phyloP scores from a whole-genome alignment of 2,888 invertebrate species.

The Elmis aenea region DNA sequence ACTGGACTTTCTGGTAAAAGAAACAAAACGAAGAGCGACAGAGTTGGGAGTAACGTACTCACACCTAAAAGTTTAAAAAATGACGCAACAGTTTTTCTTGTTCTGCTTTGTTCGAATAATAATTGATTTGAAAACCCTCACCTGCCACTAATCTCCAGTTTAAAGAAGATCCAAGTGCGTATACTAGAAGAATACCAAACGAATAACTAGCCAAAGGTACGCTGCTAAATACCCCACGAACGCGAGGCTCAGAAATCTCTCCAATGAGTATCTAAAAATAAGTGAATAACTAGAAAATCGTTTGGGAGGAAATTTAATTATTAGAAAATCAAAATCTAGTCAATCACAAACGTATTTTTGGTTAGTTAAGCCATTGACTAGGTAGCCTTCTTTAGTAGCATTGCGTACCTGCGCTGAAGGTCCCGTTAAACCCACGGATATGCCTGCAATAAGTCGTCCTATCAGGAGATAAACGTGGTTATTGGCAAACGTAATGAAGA shows the following conservation, averaged over 20 bases:
- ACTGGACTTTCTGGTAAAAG: conserved; percentile 71
- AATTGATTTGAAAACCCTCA: conserved; percentile 16
- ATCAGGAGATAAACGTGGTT: conserved; percentile 55
- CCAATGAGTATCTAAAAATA: conserved; percentile 64
- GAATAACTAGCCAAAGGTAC: conserved; percentile 71
- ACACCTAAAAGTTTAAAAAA: conserved; percentile 52
- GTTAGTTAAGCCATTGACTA: too few species aligned
- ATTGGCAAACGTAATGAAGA: conserved; percentile 54
- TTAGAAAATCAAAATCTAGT: too few species aligned
- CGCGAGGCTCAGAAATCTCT: conserved; percentile 68
- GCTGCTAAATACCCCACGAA: conserved; percentile 66
- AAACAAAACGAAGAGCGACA: conserved; percentile 57
- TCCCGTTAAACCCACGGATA: conserved; percentile 67
- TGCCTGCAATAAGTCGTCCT: conserved; percentile 65
- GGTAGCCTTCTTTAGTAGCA: too few species aligned
- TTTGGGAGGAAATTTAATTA: too few species aligned
- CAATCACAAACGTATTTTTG: too few species aligned
- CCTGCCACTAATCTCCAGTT: conserved; percentile 67
- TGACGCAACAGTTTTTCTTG: too few species aligned
- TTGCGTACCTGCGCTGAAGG: conserved; percentile 75
- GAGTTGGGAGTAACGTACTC: conserved; percentile 52
- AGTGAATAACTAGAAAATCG: conserved; percentile 11
- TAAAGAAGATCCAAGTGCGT: conserved; percentile 63
- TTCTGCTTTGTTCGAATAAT: not conserved
- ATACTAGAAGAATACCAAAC: conserved; percentile 68